phyloP scores from a whole-genome alignment of 2,797 vertebrate genomes.

The Myotis planiceps region DNA sequence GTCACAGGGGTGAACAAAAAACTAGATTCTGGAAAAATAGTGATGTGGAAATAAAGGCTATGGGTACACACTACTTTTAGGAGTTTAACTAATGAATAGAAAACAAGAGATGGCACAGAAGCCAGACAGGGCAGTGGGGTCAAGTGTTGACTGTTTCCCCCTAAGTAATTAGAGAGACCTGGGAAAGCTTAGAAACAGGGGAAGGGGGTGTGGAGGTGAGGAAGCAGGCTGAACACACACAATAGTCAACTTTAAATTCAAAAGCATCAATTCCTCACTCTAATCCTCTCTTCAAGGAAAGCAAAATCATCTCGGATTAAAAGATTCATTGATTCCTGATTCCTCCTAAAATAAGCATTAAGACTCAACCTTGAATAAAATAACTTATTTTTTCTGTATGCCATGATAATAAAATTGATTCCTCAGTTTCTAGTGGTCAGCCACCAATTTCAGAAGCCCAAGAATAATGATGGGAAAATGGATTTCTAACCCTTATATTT shows the following conservation, averaged over 20 bases:
- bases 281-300: slow-evolving; percentile 71
- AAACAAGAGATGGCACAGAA: slow-evolving; percentile 33
- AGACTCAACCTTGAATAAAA: slow-evolving; percentile 14
- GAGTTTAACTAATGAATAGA: neutral
- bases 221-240: slow-evolving; percentile 12
- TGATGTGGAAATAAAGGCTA: neutral
- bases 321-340: slow-evolving; percentile 39
- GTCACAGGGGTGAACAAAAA: neutral
- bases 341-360: slow-evolving; percentile 20
- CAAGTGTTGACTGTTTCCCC: slow-evolving; percentile 49
- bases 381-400: neutral
- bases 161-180: slow-evolving; percentile 53
- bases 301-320: slow-evolving; percentile 61
- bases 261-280: slow-evolving; percentile 44
- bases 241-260: slow-evolving; percentile 55
- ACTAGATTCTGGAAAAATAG: neutral
- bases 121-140: neutral
- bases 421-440: slow-evolving; percentile 7
- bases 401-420: slow-evolving; percentile 16
- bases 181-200: slow-evolving; percentile 37
- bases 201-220: slow-evolving; percentile 1
- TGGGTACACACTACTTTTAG: neutral
- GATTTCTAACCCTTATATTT: neutral
- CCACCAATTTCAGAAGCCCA: slow-evolving; percentile 28
- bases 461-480: neutral